Evolutionary conservation across 2,797 vertebrate genomes (phyloP), one percentile per base, ranked within the genome.

Genomic region (Hipposideros larvatus): DNA sequence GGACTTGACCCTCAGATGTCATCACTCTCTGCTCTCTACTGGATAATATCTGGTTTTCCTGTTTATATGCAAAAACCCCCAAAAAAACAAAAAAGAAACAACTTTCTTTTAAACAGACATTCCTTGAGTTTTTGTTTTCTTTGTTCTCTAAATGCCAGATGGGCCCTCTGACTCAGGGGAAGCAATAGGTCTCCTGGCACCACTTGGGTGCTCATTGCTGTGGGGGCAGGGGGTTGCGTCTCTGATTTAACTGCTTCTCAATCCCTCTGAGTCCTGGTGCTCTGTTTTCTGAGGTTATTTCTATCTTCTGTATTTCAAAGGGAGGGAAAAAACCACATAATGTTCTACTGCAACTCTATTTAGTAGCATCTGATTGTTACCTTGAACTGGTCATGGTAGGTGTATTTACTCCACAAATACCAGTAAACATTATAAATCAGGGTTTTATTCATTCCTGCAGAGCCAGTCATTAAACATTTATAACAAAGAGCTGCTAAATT

Each of bases 21-120:
- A 93, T 97, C 55, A 96, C 95, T 84, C 94, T 98, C 95, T 96
- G 95, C 68, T 66, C 96, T 59, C 95, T 96, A 61, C 87, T 97
- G 24, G 11, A 61, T 61, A 57, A 57, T 59, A 59, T 3, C 21
- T 59, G 59, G 5, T 61, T 61, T 61, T 61, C 26, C 59, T 28
- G 24, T 28, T 61, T 28, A 26, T 61, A 61, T 43, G 6, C 6
- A 43, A 43, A 43, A 43, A 37, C 2, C 2, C 37, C 37, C 37
- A 37, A 37, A 37, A 37, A 34, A 37, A 37, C 37, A 37, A 37
- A 37, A 37, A 37, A 37, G 37, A 37, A 37, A 37, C 37, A 37
- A 37, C 37, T 61, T 61, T 61, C 11, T 61, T 51, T 51, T 51
- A 51, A 61, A 13, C 24, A 28, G 59, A 28, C 26, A 19, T 28